A percentile compares a stretch with the other conserved stretches of the same genome.
Conservation (phyloP, 2,888 invertebrate species). For the Sphecodes monilicornis region DNA sequence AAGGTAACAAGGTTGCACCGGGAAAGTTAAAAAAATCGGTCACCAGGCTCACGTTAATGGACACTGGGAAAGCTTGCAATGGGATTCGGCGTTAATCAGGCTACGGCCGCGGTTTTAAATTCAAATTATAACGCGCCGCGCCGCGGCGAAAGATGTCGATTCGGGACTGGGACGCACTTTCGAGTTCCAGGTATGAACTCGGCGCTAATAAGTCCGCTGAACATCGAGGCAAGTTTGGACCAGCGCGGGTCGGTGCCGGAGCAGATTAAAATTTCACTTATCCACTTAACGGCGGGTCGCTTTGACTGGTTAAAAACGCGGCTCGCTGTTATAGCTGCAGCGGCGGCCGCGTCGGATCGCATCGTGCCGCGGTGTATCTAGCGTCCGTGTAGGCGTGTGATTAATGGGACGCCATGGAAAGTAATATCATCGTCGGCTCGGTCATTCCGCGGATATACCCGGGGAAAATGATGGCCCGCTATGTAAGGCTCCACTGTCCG, state of each 20-base stretch:
- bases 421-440: conserved; percentile 55
- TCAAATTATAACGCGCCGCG: not conserved
- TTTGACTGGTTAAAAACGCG: not conserved
- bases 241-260: not conserved
- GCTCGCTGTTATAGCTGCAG: not conserved
- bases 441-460: conserved; percentile 53
- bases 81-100: not conserved
- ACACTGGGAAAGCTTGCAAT: too few species aligned
- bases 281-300: not conserved
- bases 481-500: conserved; percentile 39
- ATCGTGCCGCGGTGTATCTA: conserved; percentile 29
- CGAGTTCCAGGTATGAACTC: not conserved
- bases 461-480: conserved; percentile 42
- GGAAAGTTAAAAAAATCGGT: not conserved
- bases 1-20: not conserved
- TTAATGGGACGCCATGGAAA: conserved; percentile 73
- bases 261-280: conserved; percentile 22
- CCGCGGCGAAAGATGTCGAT: not conserved
- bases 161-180: not conserved
- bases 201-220: conserved; percentile 16
- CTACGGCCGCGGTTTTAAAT: not conserved
- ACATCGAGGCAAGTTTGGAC: conserved; percentile 19
- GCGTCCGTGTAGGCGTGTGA: conserved; percentile 43
- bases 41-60: not conserved
- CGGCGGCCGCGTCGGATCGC: conserved; percentile 34